phyloP scores from a whole-genome alignment of 1,140 invertebrate genomes.

The Hydropsyche tenuis region DNA sequence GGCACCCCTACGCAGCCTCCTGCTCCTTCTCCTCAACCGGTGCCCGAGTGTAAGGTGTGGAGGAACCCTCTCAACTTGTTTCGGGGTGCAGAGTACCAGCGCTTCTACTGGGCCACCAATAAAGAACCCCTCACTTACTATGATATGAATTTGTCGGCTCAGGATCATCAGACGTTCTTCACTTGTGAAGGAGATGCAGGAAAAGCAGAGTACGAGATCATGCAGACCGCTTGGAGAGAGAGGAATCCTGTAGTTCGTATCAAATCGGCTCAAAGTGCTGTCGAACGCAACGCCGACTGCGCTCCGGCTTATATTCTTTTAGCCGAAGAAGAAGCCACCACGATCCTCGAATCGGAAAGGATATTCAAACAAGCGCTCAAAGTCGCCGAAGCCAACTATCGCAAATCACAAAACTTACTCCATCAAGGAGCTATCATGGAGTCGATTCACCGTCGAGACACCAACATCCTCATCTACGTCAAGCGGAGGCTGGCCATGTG shows the following conservation, averaged over 20 bases:
- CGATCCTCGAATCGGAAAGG: constrained; percentile 88
- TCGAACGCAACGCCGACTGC: constrained; percentile 92
- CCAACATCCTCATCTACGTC: constrained; percentile 95
- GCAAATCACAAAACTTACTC: constrained; percentile 65
- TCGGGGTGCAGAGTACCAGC: constrained; percentile 94
- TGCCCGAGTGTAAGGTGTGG: constrained; percentile 96
- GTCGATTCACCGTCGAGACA: constrained; percentile 85
- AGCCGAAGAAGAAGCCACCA: constrained; percentile 95
- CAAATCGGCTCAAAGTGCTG: constrained; percentile 88
- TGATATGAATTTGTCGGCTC: constrained; percentile 98
- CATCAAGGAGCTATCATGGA: constrained; percentile 81
- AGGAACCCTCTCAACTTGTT: constrained; percentile 96
- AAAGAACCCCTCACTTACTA: constrained; percentile 98
- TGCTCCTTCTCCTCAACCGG: constrained; percentile 60
- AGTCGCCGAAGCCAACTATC: constrained; percentile 86
- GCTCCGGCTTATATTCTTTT: constrained; percentile 94
- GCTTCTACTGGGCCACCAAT: constrained; percentile 88
- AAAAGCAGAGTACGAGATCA: constrained; percentile 94
- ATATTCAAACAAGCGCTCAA: constrained; percentile 88
- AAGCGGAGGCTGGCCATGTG: constrained; percentile 96
- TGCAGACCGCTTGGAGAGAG: constrained; percentile 98
- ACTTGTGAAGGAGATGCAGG: constrained; percentile 91
- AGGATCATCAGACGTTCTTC: constrained; percentile 99
- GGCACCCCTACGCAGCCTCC: constrained; percentile 46
- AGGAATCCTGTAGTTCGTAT: constrained; percentile 90